These are phyloP conservation scores for Noctuana brunneofusca DNA, from an alignment of 2,888 invertebrate species.

Conservation along the genomic window DNA sequence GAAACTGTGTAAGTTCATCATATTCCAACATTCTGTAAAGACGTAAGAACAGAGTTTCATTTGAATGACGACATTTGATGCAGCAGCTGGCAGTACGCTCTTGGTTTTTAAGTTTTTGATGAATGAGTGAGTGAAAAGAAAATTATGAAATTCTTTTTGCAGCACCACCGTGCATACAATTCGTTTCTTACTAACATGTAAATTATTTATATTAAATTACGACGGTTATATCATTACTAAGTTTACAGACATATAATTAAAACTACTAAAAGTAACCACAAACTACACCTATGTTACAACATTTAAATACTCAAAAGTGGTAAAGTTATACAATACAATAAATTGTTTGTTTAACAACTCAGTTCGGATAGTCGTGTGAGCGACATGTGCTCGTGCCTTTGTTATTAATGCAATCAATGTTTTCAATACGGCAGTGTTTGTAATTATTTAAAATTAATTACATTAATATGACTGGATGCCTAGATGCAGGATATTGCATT, in stretches of 20 bases:
- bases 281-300: constrained; percentile 3
- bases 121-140: constrained; percentile 5
- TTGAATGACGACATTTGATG: constrained; percentile 6
- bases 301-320: background rate
- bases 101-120: background rate
- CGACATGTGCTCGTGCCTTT: background rate
- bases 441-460: background rate
- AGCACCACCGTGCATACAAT: constrained; percentile 16
- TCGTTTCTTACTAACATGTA: constrained; percentile 14
- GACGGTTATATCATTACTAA: background rate
- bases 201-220: constrained; percentile 14
- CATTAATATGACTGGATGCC: background rate
- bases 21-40: background rate
- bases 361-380: background rate
- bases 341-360: background rate
- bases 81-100: background rate
- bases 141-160: constrained; percentile 3
- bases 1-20: constrained; percentile 11
- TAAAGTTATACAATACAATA: background rate
- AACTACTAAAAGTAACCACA: constrained; percentile 8
- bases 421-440: no score
- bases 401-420: background rate
- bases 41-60: background rate
- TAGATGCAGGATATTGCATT: no score
- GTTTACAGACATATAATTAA: constrained; percentile 1